Percentiles rank a stretch among this genome's conserved stretches.
These are phyloP conservation scores for Stratiolaelaps scimitus DNA, from an alignment of 1,140 invertebrate genomes.

Conservation along the genomic window DNA sequence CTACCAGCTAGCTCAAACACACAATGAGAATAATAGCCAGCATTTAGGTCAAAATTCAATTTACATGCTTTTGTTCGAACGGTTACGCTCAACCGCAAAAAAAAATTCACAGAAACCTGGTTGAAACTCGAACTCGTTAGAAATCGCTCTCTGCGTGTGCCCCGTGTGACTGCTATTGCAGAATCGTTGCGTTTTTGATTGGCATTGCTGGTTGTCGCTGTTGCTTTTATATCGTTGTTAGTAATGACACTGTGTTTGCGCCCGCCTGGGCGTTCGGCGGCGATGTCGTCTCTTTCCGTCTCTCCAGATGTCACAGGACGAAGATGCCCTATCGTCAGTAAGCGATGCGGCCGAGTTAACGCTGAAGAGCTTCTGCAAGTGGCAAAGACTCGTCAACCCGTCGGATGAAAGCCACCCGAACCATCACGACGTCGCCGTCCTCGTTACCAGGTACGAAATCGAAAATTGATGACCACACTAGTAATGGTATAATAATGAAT, in stretches of 20 bases:
- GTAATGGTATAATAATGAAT: too few species aligned
- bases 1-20: too few species aligned
- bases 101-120: too few species aligned
- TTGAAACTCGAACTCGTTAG: too few species aligned
- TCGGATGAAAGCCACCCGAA: slow-evolving; percentile 63
- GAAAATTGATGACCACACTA: slow-evolving; percentile 32
- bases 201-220: slow-evolving; percentile 29
- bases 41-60: too few species aligned
- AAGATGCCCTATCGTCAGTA: slow-evolving; percentile 48
- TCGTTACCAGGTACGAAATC: slow-evolving; percentile 59
- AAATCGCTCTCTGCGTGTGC: too few species aligned
- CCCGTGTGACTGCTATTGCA: too few species aligned
- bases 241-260: slow-evolving; percentile 30
- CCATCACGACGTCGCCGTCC: slow-evolving; percentile 82
- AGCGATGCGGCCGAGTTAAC: slow-evolving; percentile 62
- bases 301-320: slow-evolving; percentile 17
- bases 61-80: too few species aligned
- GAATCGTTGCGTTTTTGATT: too few species aligned
- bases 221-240: slow-evolving; percentile 21
- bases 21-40: too few species aligned
- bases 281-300: neutral
- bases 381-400: slow-evolving; percentile 65
- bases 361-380: slow-evolving; percentile 69
- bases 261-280: neutral
- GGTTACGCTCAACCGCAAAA: too few species aligned